These are phyloP conservation scores for Andrena flavipes DNA, from an alignment of 2,888 invertebrate species.

Conservation along the genomic window DNA sequence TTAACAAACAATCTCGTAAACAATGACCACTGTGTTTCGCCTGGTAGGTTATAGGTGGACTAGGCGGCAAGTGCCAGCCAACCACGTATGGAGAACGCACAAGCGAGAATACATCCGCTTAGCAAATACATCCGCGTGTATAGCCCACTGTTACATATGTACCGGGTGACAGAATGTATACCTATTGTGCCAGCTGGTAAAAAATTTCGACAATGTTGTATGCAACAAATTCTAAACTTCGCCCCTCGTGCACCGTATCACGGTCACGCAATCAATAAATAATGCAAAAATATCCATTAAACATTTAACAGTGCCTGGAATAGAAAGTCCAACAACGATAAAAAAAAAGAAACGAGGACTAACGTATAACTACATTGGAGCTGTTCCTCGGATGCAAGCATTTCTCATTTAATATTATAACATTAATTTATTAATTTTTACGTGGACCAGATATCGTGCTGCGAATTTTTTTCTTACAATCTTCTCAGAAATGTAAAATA, in stretches of 20 bases:
- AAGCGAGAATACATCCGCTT: slow-evolving; percentile 68
- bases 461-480: no score
- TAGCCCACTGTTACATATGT: slow-evolving; percentile 62
- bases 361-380: no score
- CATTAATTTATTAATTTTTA: no score
- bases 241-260: background rate
- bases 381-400: no score
- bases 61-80: slow-evolving; percentile 55
- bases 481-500: no score
- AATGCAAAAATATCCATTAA: no score
- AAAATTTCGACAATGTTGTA: background rate
- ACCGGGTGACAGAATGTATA: slow-evolving; percentile 61
- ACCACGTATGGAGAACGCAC: slow-evolving; percentile 51
- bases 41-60: slow-evolving; percentile 67
- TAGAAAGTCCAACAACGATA: no score
- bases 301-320: no score
- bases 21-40: slow-evolving; percentile 72
- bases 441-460: no score
- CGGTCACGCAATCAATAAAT: no score
- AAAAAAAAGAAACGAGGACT: no score
- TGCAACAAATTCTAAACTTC: background rate
- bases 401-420: no score
- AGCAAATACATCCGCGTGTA: slow-evolving; percentile 63
- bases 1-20: slow-evolving; percentile 75
- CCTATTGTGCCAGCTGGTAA: background rate